Conservation (phyloP, 1,140 invertebrate species). For the Harpegnathos saltator region DNA sequence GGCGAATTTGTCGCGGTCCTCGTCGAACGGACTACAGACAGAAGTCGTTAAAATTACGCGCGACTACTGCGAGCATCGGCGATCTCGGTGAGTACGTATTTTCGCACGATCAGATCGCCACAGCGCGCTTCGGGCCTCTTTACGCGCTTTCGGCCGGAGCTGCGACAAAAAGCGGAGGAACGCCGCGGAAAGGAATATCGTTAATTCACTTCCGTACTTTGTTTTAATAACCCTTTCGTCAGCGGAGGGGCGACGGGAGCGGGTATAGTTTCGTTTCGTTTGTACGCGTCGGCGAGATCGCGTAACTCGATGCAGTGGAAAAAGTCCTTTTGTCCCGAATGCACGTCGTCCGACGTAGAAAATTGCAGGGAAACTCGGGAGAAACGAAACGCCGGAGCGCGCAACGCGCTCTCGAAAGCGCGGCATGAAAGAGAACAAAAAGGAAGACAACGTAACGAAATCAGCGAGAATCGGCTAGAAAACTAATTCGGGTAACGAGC, state of each 20-base stretch:
- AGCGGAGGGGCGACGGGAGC: too few relatives aligned
- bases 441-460: conserved; percentile 15
- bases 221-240: conserved; percentile 66
- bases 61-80: background rate
- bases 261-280: conserved; percentile 61
- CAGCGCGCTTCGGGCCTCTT: conserved; percentile 8
- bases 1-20: too few relatives aligned
- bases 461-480: conserved; percentile 57
- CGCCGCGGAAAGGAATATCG: conserved; percentile 51
- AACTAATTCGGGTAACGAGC: conserved; percentile 62
- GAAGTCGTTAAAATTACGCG: too few relatives aligned
- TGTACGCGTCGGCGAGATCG: conserved; percentile 61
- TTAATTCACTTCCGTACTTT: conserved; percentile 59
- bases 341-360: conserved; percentile 58
- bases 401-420: conserved; percentile 15
- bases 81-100: conserved; percentile 9
- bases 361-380: conserved; percentile 67
- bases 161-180: conserved; percentile 35
- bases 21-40: too few relatives aligned
- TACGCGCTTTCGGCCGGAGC: background rate
- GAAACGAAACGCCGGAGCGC: conserved; percentile 9
- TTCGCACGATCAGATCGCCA: background rate
- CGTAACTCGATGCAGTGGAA: conserved; percentile 65
- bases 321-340: conserved; percentile 63
- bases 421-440: conserved; percentile 31